A percentile compares a stretch with the other conserved stretches of the same genome.
Conservation (phyloP, 2,888 invertebrate genomes). For the Pemphredon lugubris region DNA sequence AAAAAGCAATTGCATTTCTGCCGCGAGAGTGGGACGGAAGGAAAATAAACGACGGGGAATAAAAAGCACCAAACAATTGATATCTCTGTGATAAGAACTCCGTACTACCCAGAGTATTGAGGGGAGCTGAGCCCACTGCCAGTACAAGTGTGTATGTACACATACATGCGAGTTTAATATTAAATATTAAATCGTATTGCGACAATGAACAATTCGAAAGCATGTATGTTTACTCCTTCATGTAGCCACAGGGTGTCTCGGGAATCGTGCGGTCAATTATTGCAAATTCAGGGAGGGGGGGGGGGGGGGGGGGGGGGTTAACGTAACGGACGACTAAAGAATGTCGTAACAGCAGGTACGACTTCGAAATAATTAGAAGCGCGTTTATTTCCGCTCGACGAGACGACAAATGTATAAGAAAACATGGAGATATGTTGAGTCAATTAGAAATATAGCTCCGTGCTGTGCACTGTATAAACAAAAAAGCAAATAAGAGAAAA, state of each 20-base stretch:
- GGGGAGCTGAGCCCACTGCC: conserved; percentile 76
- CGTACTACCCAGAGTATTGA: conserved; percentile 75
- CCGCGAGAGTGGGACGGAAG: conserved; percentile 15
- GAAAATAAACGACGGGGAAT: conserved; percentile 10
- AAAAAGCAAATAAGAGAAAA: no score
- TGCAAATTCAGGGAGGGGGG: no score
- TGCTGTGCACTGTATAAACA: no score
- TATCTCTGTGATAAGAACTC: conserved; percentile 77
- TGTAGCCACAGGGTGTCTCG: no score
- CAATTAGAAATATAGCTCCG: no score
- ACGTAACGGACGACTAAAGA: no score
- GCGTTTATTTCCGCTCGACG: conserved; percentile 1
- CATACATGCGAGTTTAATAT: conserved; percentile 45
- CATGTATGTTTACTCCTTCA: conserved; percentile 23
- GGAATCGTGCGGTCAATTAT: no score
- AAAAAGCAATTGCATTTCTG: not conserved
- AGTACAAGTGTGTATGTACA: conserved; percentile 68
- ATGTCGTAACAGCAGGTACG: no score
- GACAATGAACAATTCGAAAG: conserved; percentile 18
- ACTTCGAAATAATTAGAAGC: no score
- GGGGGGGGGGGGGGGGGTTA: no score
- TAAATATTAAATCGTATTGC: conserved; percentile 38
- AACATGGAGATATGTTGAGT: no score
- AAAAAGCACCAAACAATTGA: conserved; percentile 74
- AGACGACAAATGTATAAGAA: no score